These are phyloP conservation scores for Oceanodroma leucorhoa DNA, from an alignment of 2,797 vertebrate genomes.

Conservation along the genomic window DNA sequence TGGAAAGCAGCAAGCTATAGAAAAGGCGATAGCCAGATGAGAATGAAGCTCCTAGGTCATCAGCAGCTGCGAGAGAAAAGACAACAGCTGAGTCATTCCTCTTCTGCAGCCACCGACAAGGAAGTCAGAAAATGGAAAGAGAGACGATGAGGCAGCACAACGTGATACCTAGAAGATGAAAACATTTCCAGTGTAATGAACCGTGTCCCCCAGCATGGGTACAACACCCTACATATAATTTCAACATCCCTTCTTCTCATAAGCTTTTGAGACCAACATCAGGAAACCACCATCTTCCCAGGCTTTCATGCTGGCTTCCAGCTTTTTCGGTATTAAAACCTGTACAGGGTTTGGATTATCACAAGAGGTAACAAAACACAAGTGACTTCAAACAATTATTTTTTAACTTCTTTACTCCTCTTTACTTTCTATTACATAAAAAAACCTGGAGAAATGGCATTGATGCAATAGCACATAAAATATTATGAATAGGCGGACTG, in stretches of 20 bases:
- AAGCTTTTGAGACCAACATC: not conserved
- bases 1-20: not conserved
- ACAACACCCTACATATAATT: not conserved
- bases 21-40: not conserved
- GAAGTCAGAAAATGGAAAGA: not conserved
- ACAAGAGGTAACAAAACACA: not conserved
- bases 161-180: not conserved
- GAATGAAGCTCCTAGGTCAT: not conserved
- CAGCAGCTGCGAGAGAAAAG: not conserved
- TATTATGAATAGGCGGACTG: not conserved
- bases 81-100: conserved; percentile 21
- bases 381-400: not conserved
- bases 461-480: not conserved
- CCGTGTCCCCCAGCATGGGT: not conserved
- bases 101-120: not conserved
- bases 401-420: not conserved
- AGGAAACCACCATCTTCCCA: not conserved
- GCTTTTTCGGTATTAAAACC: not conserved
- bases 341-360: not conserved
- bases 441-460: not conserved
- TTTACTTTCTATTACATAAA: not conserved
- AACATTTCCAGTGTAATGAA: not conserved
- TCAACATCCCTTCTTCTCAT: not conserved
- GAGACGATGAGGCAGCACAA: not conserved
- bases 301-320: not conserved